Evolutionary conservation across 2,888 invertebrate species (phyloP).

Genomic region (Tachina grossa): DNA sequence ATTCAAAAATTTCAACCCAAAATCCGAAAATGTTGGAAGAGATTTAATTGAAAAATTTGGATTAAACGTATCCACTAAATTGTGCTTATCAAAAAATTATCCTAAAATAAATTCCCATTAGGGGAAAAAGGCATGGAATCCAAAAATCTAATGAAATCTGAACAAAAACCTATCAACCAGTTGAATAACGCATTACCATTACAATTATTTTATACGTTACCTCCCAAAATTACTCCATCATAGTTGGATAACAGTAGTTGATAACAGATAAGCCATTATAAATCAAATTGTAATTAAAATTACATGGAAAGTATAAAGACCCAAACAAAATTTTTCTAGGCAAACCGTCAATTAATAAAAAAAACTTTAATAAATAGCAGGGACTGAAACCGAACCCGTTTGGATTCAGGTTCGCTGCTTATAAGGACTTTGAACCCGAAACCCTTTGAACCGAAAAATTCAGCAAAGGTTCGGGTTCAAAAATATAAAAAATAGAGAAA

Average conservation of each 20-base stretch:
- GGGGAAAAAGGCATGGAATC: background rate
- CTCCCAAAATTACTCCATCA: background rate
- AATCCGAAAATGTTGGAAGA: background rate
- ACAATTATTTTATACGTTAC: too few relatives aligned
- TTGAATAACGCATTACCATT: too few relatives aligned
- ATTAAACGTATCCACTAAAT: background rate
- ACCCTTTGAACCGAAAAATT: too few relatives aligned
- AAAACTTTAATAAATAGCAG: background rate
- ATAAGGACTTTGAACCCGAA: too few relatives aligned
- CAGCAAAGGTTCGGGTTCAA: too few relatives aligned
- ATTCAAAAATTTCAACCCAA: constrained; percentile 6
- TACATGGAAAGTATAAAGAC: constrained; percentile 10
- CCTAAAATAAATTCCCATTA: constrained; percentile 4
- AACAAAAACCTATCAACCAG: too few relatives aligned
- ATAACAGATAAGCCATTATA: constrained; percentile 9
- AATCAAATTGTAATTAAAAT: constrained; percentile 4
- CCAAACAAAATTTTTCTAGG: constrained; percentile 8
- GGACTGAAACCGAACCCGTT: too few relatives aligned
- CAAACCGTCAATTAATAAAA: background rate
- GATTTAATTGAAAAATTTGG: constrained; percentile 9
- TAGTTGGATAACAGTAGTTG: background rate
- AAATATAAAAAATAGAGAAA: too few relatives aligned
- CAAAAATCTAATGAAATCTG: background rate
- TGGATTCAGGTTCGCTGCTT: too few relatives aligned
- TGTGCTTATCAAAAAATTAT: background rate